Conservation (phyloP, 1,140 invertebrate genomes). For the Aphaenogaster ashmeadi region DNA sequence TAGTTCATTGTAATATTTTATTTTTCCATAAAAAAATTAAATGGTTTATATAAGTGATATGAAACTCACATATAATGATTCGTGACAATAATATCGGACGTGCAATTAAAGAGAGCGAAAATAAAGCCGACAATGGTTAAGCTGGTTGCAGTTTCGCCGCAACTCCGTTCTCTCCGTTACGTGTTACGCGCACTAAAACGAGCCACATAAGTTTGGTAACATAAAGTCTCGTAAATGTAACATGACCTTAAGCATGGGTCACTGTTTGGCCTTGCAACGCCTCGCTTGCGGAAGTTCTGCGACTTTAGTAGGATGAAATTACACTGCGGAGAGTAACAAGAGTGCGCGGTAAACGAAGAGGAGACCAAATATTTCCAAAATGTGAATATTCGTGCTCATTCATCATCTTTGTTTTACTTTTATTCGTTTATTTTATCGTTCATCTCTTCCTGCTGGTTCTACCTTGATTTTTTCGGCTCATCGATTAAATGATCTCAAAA, state of each 20-base stretch:
- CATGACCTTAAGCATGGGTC: constrained; percentile 42
- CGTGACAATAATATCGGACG: neutral
- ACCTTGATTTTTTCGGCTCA: neutral
- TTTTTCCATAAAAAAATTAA: neutral
- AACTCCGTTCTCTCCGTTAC: constrained; percentile 17
- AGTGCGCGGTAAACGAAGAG: neutral
- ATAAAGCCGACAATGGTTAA: constrained; percentile 13
- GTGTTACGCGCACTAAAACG: neutral
- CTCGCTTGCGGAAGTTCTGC: constrained; percentile 17
- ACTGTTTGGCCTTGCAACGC: constrained; percentile 50
- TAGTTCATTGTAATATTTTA: neutral
- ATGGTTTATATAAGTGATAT: neutral
- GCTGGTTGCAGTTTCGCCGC: neutral
- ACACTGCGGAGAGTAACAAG: constrained; percentile 13
- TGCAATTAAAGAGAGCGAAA: constrained; percentile 29
- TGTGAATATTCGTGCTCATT: constrained; percentile 19
- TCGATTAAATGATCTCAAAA: constrained; percentile 8
- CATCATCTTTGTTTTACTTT: neutral
- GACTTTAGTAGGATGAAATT: constrained; percentile 41
- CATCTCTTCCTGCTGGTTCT: neutral
- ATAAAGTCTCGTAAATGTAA: constrained; percentile 52
- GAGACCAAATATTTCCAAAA: constrained; percentile 9
- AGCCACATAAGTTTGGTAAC: constrained; percentile 32
- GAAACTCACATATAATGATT: neutral
- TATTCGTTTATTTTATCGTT: neutral